Percentiles rank a stretch among this genome's conserved stretches.
These are phyloP conservation scores for Sturnus vulgaris DNA, from an alignment of 2,113 vertebrate species.

Conservation along the genomic window DNA sequence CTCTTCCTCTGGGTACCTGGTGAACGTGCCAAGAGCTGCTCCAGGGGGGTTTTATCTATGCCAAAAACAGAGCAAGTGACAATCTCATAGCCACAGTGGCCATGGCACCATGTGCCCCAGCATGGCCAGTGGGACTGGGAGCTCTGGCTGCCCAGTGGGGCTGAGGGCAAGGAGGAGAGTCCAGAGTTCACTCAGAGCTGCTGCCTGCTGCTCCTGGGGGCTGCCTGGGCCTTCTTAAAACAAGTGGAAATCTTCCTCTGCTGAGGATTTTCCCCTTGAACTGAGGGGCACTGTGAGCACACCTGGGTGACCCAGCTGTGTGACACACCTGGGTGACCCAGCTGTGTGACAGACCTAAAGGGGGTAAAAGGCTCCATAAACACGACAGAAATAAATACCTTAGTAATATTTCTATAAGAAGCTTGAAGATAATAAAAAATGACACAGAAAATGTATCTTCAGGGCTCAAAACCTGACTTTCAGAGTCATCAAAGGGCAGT, in stretches of 20 bases:
- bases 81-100: neutral
- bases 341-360: neutral
- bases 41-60: neutral
- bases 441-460: rapidly evolving
- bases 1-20: neutral
- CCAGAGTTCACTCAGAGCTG: neutral
- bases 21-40: neutral
- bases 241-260: too few species aligned
- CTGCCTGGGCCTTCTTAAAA: neutral
- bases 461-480: neutral
- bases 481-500: neutral
- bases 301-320: neutral
- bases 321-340: too few species aligned
- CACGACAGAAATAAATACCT: rapidly evolving
- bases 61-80: conserved; percentile 30
- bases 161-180: neutral
- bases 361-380: neutral
- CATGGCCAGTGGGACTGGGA: neutral
- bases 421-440: neutral
- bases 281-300: neutral
- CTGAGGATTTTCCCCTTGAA: neutral
- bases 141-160: neutral
- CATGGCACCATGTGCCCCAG: too few species aligned
- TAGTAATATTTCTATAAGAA: neutral
- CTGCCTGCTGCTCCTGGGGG: neutral